Evolutionary conservation across 2,113 vertebrate species (phyloP).

Genomic region (Tympanuchus pallidicinctus): DNA sequence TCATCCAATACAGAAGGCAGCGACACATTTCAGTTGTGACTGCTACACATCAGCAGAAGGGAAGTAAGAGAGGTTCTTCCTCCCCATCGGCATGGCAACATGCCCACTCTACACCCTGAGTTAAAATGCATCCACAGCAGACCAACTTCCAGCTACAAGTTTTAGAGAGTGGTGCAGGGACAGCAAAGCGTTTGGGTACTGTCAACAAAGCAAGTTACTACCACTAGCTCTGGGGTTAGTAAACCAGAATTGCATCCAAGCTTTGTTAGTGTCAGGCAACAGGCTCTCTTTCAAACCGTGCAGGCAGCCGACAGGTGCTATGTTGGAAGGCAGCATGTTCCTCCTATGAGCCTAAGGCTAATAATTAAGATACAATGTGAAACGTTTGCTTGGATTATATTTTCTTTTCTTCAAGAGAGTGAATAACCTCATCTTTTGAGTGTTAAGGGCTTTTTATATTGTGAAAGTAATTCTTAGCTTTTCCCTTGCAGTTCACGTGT

Average conservation of each 20-base stretch:
- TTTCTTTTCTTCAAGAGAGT: not conserved
- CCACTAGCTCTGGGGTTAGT: slow-evolving; percentile 33
- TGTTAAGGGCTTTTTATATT: not conserved
- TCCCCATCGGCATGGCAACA: not conserved
- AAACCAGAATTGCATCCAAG: slow-evolving; percentile 8
- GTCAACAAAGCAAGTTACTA: slow-evolving; percentile 1
- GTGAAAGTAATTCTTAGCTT: not conserved
- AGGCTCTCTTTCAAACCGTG: slow-evolving; percentile 16
- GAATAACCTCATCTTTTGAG: not conserved
- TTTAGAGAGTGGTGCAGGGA: not conserved
- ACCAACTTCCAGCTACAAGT: not conserved
- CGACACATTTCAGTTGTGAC: not conserved
- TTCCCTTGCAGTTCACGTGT: not conserved
- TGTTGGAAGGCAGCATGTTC: slow-evolving; percentile 76
- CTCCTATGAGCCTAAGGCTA: slow-evolving; percentile 7
- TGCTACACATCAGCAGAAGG: not conserved
- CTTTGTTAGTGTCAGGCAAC: slow-evolving; percentile 56
- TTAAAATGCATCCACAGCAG: not conserved
- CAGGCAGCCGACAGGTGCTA: slow-evolving; percentile 68
- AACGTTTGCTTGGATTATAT: not conserved
- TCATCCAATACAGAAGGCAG: not conserved
- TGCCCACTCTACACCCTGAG: not conserved
- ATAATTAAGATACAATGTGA: not conserved
- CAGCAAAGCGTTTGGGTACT: not conserved
- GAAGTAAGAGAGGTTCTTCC: not conserved